A percentile compares a stretch with the other conserved stretches of the same genome.
Evolutionary conservation across 2,888 invertebrate species (phyloP).

Genomic region (Heteromurus nitidus): DNA sequence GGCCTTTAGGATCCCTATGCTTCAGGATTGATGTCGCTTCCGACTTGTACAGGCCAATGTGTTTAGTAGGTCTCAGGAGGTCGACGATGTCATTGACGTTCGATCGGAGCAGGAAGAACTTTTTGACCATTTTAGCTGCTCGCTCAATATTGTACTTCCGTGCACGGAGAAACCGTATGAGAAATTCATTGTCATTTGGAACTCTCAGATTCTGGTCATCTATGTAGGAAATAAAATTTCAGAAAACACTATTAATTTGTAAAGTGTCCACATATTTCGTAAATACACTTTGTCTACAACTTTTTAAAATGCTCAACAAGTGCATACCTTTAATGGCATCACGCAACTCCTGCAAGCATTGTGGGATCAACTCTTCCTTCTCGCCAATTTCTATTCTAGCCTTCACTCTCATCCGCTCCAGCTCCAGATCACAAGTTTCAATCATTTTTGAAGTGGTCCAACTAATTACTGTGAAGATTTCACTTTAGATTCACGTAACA

Average conservation of each 20-base stretch:
- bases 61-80: slow-evolving; percentile 28
- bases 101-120: slow-evolving; percentile 41
- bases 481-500: not conserved
- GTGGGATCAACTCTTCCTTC: slow-evolving; percentile 59
- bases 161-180: slow-evolving; percentile 67
- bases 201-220: slow-evolving; percentile 58
- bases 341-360: slow-evolving; percentile 49
- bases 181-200: slow-evolving; percentile 64
- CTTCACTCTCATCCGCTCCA: slow-evolving; percentile 60
- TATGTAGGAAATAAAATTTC: slow-evolving; percentile 17
- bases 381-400: slow-evolving; percentile 68
- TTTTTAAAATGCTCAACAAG: not conserved
- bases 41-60: slow-evolving; percentile 37
- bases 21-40: slow-evolving; percentile 56
- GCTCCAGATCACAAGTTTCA: slow-evolving; percentile 40
- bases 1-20: slow-evolving; percentile 71
- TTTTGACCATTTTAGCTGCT: slow-evolving; percentile 67
- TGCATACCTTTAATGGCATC: slow-evolving; percentile 65
- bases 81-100: slow-evolving; percentile 52
- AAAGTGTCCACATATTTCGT: not conserved
- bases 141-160: slow-evolving; percentile 67
- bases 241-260: not conserved
- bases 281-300: not conserved
- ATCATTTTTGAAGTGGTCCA: slow-evolving; percentile 36
- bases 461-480: not conserved